Evolutionary conservation across 2,888 invertebrate species (phyloP).

Genomic region (Polylopha cassiicola): DNA sequence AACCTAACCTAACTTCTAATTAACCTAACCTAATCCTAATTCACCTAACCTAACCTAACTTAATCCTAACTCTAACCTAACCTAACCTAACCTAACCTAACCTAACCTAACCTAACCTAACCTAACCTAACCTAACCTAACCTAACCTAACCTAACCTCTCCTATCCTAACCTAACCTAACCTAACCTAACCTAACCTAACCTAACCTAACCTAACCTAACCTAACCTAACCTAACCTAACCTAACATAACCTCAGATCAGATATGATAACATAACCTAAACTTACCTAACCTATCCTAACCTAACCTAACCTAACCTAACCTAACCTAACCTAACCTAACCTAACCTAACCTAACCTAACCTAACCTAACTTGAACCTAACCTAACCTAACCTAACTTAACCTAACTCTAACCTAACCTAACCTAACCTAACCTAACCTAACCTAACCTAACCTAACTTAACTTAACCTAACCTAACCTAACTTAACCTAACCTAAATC

Average conservation of each 20-base stretch:
- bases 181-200: conserved; percentile 1
- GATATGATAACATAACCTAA: conserved; percentile 13
- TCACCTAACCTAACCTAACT: conserved; percentile 17
- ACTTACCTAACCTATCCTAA: conserved; percentile 16
- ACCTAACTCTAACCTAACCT: conserved; percentile 5
- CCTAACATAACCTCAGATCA: conserved; percentile 16
- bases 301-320: conserved; percentile 15
- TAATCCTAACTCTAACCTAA: conserved; percentile 13
- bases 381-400: conserved; percentile 12
- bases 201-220: conserved; percentile 1
- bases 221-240: conserved; percentile 1
- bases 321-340: conserved; percentile 19
- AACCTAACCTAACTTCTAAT: conserved; percentile 23
- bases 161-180: conserved; percentile 1
- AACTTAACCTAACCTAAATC: conserved; percentile 1
- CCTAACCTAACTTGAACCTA: conserved; percentile 16
- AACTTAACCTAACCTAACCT: not conserved
- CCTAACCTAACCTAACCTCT: conserved; percentile 1
- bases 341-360: conserved; percentile 17
- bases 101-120: conserved; percentile 7
- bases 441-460: conserved; percentile 4
- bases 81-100: conserved; percentile 17
- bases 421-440: conserved; percentile 1
- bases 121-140: conserved; percentile 1
- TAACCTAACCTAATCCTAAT: conserved; percentile 15